phyloP scores from a whole-genome alignment of 2,888 invertebrate genomes.

The Tyria jacobaeae region DNA sequence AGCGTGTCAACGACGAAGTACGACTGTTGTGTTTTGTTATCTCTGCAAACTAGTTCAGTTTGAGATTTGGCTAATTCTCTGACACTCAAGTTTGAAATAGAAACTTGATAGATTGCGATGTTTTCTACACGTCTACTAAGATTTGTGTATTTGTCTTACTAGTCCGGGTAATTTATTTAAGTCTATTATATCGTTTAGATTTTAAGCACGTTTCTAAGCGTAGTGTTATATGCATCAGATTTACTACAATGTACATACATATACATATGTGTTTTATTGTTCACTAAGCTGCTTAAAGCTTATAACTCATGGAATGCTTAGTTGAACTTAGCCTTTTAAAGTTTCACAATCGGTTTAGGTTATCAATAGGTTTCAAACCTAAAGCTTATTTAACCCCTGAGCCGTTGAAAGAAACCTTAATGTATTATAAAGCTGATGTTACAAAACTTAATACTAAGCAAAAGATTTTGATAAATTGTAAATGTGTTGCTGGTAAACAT shows the following conservation, averaged over 20 bases:
- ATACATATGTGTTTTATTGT: neutral
- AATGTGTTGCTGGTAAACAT: too few species aligned
- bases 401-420: neutral
- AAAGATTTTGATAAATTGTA: too few species aligned
- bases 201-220: slow-evolving; percentile 16
- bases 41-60: slow-evolving; percentile 45
- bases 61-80: slow-evolving; percentile 49
- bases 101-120: slow-evolving; percentile 51
- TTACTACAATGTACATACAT: neutral
- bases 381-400: neutral
- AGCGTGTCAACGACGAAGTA: slow-evolving; percentile 47
- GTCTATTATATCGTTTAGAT: slow-evolving; percentile 28
- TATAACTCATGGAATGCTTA: neutral
- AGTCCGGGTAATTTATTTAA: slow-evolving; percentile 31
- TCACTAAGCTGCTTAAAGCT: slow-evolving; percentile 5
- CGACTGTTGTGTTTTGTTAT: slow-evolving; percentile 47
- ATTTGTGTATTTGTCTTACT: slow-evolving; percentile 43
- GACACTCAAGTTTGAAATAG: slow-evolving; percentile 44
- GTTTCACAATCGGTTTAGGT: neutral
- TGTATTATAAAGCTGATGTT: neutral
- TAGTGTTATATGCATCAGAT: neutral
- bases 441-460: too few species aligned
- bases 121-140: slow-evolving; percentile 42
- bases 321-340: slow-evolving; percentile 1
- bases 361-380: neutral